Base-by-base conservation (phyloP, 2,797 vertebrate genomes). In the Miichthys miiuy region DNA sequence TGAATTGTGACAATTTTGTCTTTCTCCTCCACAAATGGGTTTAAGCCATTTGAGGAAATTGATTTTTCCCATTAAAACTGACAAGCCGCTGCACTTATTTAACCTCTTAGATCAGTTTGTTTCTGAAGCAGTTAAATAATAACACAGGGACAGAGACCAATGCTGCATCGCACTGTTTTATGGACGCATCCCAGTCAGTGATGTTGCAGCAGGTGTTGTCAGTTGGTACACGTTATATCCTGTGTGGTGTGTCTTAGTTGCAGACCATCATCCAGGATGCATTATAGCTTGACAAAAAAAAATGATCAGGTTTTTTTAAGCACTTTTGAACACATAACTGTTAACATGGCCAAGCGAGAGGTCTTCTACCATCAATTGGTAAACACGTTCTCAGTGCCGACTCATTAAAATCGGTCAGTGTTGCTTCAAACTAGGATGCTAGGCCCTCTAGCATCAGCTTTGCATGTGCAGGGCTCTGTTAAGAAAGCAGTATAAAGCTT, bases 191-290 rank as follows among this genome's bases (percentile, higher is more conserved):
- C 6, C 50, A 44, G 44, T 51, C 13, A 56, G 8, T 57, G 16
- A 21, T 41, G 65, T 18, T 38, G 56, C 61, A 74, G 52, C 25
- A 62, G 23, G 21, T 55, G 70, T 50, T 48, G 51, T 34, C 68
- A 9, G 1, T 17, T 51, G 68, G 14, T 44, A 23, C 46, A 30
- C 8, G 5, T 57, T 58, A 51, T 20, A 3, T 34, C 55, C 25
- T 48, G 14, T 58, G 21, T 21, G 11, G 27, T 25, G 16, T 48
- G 9, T 66, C 42, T 17, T 1, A 27, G 16, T 18, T 20, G 56
- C 55, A 61, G 41, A 44, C 51, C 56, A 47, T 14, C 51, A 50
- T 50, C 42, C 13, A 11, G 14, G 14, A 63, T 5, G 18, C 14
- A n/a, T 51, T 20, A 10, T 42, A 30, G 58, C 10, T 42, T 4